Conservation (phyloP, 2,888 invertebrate species). For the Drosophila acutilabella region DNA sequence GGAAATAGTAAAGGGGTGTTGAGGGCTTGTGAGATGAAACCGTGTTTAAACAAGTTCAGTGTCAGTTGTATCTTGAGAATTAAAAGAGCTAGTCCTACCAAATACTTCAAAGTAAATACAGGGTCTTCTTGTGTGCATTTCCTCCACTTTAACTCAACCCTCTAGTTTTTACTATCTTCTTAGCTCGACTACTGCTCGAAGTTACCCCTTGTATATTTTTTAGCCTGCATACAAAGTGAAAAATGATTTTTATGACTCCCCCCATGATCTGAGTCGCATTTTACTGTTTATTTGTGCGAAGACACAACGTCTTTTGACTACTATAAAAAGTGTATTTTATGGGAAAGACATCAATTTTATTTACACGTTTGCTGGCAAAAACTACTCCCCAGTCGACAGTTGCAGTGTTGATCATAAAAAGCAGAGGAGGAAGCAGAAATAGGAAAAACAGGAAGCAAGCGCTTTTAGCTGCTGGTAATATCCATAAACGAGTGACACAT, state of each 20-base stretch:
- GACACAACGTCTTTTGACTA: slow-evolving; percentile 36
- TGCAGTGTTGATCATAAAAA: slow-evolving; percentile 70
- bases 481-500: slow-evolving; percentile 23
- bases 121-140: too few species aligned
- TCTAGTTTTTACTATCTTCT: too few species aligned
- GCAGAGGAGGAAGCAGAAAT: background rate
- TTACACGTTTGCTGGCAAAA: slow-evolving; percentile 15
- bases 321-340: slow-evolving; percentile 36
- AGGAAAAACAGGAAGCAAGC: slow-evolving; percentile 8
- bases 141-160: too few species aligned
- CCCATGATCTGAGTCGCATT: slow-evolving; percentile 51
- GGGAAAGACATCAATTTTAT: slow-evolving; percentile 38
- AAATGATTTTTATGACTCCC: slow-evolving; percentile 61
- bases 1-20: too few species aligned
- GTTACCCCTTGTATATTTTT: slow-evolving; percentile 1
- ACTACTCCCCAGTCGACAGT: slow-evolving; percentile 63
- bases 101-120: too few species aligned
- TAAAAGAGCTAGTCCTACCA: too few species aligned
- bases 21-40: too few species aligned
- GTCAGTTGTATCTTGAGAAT: too few species aligned
- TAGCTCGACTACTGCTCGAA: background rate
- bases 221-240: slow-evolving; percentile 34
- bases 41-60: too few species aligned
- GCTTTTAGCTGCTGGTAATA: slow-evolving; percentile 15
- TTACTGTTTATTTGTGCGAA: slow-evolving; percentile 47